phyloP scores from a whole-genome alignment of 2,797 vertebrate species.

The Rhinatrema bivittatum region DNA sequence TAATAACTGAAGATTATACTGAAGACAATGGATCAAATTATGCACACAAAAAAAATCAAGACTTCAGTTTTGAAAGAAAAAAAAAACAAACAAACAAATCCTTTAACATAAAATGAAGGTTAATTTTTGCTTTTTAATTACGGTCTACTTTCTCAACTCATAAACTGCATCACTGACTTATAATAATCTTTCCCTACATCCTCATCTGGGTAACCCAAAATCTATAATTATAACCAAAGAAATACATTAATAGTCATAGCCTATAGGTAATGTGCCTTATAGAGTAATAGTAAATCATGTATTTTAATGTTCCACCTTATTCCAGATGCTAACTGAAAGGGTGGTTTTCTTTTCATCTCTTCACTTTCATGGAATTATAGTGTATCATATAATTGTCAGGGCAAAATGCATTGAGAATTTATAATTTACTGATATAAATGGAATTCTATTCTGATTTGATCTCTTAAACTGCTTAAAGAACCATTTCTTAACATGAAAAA shows the following conservation, averaged over 20 bases:
- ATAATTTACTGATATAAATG: conserved; percentile 45
- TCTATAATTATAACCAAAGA: conserved; percentile 44
- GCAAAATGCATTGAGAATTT: conserved; percentile 57
- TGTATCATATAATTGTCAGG: conserved; percentile 54
- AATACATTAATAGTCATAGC: conserved; percentile 29
- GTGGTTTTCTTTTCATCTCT: conserved; percentile 52
- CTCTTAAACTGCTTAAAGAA: conserved; percentile 49
- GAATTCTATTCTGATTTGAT: conserved; percentile 52
- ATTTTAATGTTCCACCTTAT: conserved; percentile 43
- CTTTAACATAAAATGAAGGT: too few species aligned
- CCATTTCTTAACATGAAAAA: too few species aligned
- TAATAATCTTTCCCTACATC: conserved; percentile 48
- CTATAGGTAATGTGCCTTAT: conserved; percentile 46
- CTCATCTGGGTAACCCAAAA: conserved; percentile 17
- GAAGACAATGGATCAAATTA: conserved; percentile 28
- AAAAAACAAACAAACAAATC: conserved; percentile 33
- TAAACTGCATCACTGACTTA: conserved; percentile 38
- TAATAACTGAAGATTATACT: conserved; percentile 42
- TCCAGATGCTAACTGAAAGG: conserved; percentile 45
- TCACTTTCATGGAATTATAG: conserved; percentile 47
- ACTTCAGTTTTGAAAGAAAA: conserved; percentile 19
- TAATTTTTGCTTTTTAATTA: conserved; percentile 40
- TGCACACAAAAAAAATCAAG: conserved; percentile 24
- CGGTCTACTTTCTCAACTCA: conserved; percentile 45
- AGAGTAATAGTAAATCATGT: conserved; percentile 36